Evolutionary conservation across 2,797 vertebrate genomes (phyloP), one percentile per base, ranked within the genome.

Genomic region (Sus cebifrons): DNA sequence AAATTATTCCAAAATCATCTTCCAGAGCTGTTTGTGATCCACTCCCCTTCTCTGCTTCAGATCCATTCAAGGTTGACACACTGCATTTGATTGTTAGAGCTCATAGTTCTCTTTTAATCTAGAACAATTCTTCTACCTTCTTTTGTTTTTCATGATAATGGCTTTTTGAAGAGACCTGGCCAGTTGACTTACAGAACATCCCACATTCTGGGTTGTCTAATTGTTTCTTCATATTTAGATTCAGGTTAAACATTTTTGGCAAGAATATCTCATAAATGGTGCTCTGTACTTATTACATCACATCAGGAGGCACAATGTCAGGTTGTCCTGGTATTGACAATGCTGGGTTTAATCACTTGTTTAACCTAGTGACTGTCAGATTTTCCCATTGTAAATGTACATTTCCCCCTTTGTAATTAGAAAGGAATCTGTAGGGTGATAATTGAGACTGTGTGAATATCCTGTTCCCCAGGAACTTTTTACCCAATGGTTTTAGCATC

Each of bases 371-470:
- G 64, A 90, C 68, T 96, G 81, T 32, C 62, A 92, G 73, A 92
- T 96, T 85, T 94, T 86, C 64, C 87, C 54, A 88, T 52, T 92
- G 73, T 85, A 94, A 96, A 90, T 92, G 92, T 94, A 75, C 82
- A 95, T 87, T 89, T 93, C 12, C 82, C 81, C 4, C 29, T 97
- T 83, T 90, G 71, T 96, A 97, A 97, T 96, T 92, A 92, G 56
- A 87, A 94, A 87, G 40, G 67, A 96, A 88, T 95, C 67, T 92
- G 54, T 70, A 75, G 85, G 78, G 92, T 95, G 67, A 92, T 96
- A 94, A 94, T 96, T 97, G 85, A 96, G 68, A 92, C n/a, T 89
- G 71, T 82, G 82, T 95, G 95, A 97, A 96, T 90, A 94, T 95
- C 85, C 87, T 97, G 94, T 87, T 97, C 52, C 52, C 70, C 9